Evolutionary conservation across 2,113 vertebrate species (phyloP).

Genomic region (Phalacrocorax brasilianus): DNA sequence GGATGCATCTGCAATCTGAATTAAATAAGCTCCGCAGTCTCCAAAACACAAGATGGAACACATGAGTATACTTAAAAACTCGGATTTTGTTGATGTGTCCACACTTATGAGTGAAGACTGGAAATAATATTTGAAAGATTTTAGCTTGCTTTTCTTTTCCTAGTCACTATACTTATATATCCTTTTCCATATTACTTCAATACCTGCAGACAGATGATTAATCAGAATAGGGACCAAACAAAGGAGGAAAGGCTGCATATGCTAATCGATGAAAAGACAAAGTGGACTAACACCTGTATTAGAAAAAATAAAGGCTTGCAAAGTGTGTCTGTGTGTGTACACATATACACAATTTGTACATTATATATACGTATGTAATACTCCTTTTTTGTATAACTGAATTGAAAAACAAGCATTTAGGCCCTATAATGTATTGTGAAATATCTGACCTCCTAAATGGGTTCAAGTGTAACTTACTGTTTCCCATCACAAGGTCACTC

Average conservation of each 20-base stretch:
- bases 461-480: slow-evolving; percentile 84
- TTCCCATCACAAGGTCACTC: slow-evolving; percentile 85
- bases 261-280: neutral
- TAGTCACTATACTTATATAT: neutral
- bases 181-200: neutral
- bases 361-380: neutral
- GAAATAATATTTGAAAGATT: neutral
- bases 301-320: neutral
- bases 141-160: neutral
- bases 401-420: neutral
- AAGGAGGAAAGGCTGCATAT: neutral
- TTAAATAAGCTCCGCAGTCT: neutral
- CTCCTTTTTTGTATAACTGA: neutral
- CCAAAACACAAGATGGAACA: neutral
- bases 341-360: fast-evolving
- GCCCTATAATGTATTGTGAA: slow-evolving; percentile 37
- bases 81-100: neutral
- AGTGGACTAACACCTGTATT: neutral
- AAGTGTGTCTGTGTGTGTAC: neutral
- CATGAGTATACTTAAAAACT: neutral
- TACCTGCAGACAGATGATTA: neutral
- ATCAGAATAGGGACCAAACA: neutral
- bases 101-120: neutral
- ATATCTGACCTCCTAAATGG: slow-evolving; percentile 79
- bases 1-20: neutral